A percentile compares a stretch with the other conserved stretches of the same genome.
Conservation (phyloP, 2,113 vertebrate species). For the Helogale parvula region DNA sequence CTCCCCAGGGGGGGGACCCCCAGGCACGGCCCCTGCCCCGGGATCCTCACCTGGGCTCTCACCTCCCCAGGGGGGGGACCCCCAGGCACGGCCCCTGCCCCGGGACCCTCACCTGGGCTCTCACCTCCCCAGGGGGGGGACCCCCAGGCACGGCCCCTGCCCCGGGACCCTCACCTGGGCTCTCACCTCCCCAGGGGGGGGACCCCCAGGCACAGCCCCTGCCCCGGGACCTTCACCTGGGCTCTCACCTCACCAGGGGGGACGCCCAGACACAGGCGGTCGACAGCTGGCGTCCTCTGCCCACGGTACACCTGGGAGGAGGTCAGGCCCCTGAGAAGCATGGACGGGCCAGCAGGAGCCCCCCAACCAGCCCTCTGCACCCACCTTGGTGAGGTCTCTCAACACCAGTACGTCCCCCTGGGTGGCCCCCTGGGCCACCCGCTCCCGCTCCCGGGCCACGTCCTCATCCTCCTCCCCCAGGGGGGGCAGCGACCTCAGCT, state of each 20-base stretch:
- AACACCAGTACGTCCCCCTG: conserved; percentile 91
- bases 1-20: conserved; percentile 94
- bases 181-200: conserved; percentile 94
- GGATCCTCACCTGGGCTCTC: conserved; percentile 62
- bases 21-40: conserved; percentile 86
- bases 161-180: not conserved
- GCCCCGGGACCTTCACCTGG: not conserved
- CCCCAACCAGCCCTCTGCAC: rapidly evolving
- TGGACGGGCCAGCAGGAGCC: not conserved
- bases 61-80: conserved; percentile 94
- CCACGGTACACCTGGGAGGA: conserved; percentile 89
- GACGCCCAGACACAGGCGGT: conserved; percentile 94
- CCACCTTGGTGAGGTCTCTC: conserved; percentile 93
- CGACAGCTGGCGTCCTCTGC: conserved; percentile 91
- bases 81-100: conserved; percentile 89
- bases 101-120: conserved; percentile 24
- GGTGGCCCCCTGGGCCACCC: conserved; percentile 85
- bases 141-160: conserved; percentile 90
- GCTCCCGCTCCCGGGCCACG: conserved; percentile 90
- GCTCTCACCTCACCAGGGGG: conserved; percentile 93
- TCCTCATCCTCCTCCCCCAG: conserved; percentile 92
- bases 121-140: conserved; percentile 95
- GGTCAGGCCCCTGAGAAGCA: conserved; percentile 45
- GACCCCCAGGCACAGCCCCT: conserved; percentile 91
- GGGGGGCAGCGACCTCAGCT: conserved; percentile 80